Evolutionary conservation across 1,140 invertebrate species (phyloP).

Genomic region (Atta cephalotes): DNA sequence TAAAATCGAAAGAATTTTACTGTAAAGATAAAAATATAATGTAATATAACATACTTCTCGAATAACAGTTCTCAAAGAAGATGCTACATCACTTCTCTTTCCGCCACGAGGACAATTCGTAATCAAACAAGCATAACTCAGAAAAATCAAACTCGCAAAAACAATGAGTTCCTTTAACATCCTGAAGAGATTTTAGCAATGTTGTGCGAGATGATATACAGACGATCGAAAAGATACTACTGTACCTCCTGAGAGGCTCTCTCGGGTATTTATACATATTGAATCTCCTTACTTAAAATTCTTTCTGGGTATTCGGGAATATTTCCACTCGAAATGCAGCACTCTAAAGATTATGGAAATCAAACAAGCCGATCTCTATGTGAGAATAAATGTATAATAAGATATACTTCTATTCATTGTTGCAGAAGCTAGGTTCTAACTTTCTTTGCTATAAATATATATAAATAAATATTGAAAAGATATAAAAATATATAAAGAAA

Average conservation of each 20-base stretch:
- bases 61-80: conserved; percentile 76
- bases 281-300: conserved; percentile 76
- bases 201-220: conserved; percentile 19
- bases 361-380: conserved; percentile 8
- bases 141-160: conserved; percentile 67
- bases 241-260: conserved; percentile 14
- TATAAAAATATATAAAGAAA: not conserved
- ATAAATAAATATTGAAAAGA: not conserved
- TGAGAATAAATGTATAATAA: conserved; percentile 30
- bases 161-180: conserved; percentile 73
- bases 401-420: not conserved
- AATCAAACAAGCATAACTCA: conserved; percentile 84
- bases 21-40: not conserved
- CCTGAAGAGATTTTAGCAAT: not conserved
- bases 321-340: conserved; percentile 73
- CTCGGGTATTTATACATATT: conserved; percentile 76
- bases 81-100: conserved; percentile 83
- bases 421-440: not conserved
- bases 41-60: conserved; percentile 73
- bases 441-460: not conserved
- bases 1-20: not conserved
- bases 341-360: conserved; percentile 83
- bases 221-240: conserved; percentile 70
- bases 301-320: conserved; percentile 54
- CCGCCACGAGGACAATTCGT: conserved; percentile 87